A percentile compares a stretch with the other conserved stretches of the same genome.
These are phyloP conservation scores for Micrasema minimum DNA, from an alignment of 1,140 invertebrate species.

Conservation along the genomic window DNA sequence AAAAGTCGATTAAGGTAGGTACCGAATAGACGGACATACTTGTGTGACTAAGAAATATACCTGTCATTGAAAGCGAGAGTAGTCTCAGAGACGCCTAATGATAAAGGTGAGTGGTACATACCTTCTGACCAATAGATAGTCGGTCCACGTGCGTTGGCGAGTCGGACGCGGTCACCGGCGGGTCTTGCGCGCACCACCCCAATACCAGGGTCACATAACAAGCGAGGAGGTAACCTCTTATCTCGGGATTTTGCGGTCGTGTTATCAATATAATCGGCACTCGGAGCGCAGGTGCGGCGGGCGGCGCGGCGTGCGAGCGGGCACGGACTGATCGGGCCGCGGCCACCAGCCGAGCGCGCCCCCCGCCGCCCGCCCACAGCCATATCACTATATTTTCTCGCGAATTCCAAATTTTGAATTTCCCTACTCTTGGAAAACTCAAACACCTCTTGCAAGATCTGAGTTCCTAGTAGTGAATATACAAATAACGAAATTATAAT, in stretches of 20 bases:
- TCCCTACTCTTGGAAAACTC: conserved; percentile 8
- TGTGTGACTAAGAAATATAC: too few relatives aligned
- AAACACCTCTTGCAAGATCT: conserved; percentile 14
- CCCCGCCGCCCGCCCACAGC: conserved; percentile 27
- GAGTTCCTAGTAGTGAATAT: background rate
- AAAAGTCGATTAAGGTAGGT: too few relatives aligned
- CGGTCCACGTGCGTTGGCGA: conserved; percentile 25
- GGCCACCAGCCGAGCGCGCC: conserved; percentile 24
- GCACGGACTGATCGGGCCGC: conserved; percentile 34
- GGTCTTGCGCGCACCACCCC: conserved; percentile 32
- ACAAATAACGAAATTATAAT: background rate
- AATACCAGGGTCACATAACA: conserved; percentile 32
- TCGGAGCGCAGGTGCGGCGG: conserved; percentile 29
- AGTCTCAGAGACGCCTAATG: background rate
- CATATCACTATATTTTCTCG: conserved; percentile 36
- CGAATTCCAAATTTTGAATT: conserved; percentile 34
- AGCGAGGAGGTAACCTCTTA: conserved; percentile 16
- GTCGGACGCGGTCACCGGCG: conserved; percentile 18
- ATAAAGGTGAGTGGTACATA: conserved; percentile 12
- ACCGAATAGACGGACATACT: too few relatives aligned
- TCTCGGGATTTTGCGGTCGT: conserved; percentile 22
- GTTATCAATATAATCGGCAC: conserved; percentile 15
- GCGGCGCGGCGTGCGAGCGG: conserved; percentile 31
- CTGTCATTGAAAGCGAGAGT: conserved; percentile 14
- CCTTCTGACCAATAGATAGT: conserved; percentile 10